Evolutionary conservation across 2,113 vertebrate species (phyloP), one percentile per base, ranked within the genome.

Genomic region (Lutjanus erythropterus): DNA sequence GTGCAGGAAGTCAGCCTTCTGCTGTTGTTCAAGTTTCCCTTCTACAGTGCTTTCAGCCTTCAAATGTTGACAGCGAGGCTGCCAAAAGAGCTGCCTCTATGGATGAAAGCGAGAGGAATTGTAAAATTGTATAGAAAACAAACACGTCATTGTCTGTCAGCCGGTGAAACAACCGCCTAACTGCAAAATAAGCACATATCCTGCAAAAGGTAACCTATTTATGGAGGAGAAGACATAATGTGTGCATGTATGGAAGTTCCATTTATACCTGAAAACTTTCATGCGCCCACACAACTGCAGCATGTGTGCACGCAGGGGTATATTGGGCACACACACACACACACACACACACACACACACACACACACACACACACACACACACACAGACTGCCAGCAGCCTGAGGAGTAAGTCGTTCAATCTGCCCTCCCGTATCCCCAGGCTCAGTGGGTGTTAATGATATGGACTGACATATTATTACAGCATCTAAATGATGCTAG

Each of bases 381-480:
- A 75, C 23, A 65, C 15, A 74, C 0, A 55, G 0, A 37, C 4
- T 70, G 50, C 55, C 50, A 75, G 49, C 56, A 78, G 81, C 86
- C 33, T 68, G 64, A 78, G 62, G 72, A 71, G 55, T 31, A 79
- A 78, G 72, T 81, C 86, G 74, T 81, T 88, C 62, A 82, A 14
- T 71, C 79, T 75, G 60, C 71, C 61, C 75, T 88, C 46, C 50
- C 49, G 52, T 78, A 41, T 83, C 87, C 86, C 75, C 27, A 44
- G 82, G 81, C 88, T 81, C 85, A 62, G 85, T 75, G 73, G 79
- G 85, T 87, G 84, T 81, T 92, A 92, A 93, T 91, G 81, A 89
- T 80, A 88, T 78, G 62, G 71, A 80, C 83, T 86, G 86, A 86
- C 82, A 84, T 88, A 89, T 91, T 88, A 93, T 91, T 90, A 87